Conservation (phyloP, 2,797 vertebrate genomes). For the Coilia nasus region DNA sequence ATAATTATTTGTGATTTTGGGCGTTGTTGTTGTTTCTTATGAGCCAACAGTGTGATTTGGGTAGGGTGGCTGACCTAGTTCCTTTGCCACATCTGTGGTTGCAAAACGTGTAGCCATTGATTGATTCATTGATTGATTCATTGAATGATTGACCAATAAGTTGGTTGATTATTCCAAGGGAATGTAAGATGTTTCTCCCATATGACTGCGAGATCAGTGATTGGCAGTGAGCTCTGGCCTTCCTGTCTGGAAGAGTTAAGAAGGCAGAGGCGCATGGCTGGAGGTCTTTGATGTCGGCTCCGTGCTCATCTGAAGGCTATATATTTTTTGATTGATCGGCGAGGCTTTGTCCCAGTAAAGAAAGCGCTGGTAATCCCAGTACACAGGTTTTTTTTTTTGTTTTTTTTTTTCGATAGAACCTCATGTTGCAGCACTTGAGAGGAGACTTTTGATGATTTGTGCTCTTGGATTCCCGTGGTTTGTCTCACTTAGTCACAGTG, state of each 20-base stretch:
- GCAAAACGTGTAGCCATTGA: neutral
- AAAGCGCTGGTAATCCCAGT: neutral
- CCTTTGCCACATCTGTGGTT: too few species aligned
- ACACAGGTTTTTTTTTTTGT: neutral
- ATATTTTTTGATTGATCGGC: conserved; percentile 5
- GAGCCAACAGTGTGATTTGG: too few species aligned
- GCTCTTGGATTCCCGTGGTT: neutral
- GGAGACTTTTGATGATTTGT: neutral
- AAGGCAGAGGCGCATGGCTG: neutral
- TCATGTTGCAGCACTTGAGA: neutral
- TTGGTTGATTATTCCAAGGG: neutral
- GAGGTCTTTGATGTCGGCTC: conserved; percentile 9
- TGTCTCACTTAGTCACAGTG: neutral
- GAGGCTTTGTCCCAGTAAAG: neutral
- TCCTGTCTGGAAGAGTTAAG: neutral
- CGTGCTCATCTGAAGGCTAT: neutral
- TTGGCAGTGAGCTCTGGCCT: neutral
- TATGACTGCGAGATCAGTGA: neutral
- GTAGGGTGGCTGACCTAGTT: too few species aligned
- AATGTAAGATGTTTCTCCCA: neutral
- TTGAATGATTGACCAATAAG: neutral
- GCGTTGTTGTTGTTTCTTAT: too few species aligned
- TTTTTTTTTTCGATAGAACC: neutral
- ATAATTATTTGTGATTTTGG: too few species aligned
- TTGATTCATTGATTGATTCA: neutral